A percentile compares a stretch with the other conserved stretches of the same genome.
phyloP scores from a whole-genome alignment of 1,140 invertebrate species.

The Ptiloglossa arizonensis region DNA sequence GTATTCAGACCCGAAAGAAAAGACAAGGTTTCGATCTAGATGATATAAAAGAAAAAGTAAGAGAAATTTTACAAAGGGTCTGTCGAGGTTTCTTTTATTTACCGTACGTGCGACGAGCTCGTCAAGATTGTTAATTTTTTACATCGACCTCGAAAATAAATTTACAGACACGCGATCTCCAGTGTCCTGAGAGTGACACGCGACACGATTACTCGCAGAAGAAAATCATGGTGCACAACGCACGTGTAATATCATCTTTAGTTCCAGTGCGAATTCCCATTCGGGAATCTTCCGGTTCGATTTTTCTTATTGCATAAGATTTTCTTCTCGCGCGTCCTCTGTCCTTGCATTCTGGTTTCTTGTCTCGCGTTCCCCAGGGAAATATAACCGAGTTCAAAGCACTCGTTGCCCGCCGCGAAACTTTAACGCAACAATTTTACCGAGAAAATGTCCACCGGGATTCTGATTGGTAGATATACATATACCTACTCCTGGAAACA shows the following conservation, averaged over 20 bases:
- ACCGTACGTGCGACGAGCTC: too few relatives aligned
- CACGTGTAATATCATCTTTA: conserved; percentile 47
- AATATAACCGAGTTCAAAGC: conserved; percentile 77
- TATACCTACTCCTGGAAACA: too few relatives aligned
- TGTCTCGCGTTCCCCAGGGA: conserved; percentile 71
- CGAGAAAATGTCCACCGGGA: conserved; percentile 73
- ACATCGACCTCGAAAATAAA: too few relatives aligned
- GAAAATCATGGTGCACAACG: neutral
- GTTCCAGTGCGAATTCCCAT: conserved; percentile 63
- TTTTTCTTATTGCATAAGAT: conserved; percentile 66
- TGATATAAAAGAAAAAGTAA: too few relatives aligned
- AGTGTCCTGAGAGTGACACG: too few relatives aligned
- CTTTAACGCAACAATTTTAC: conserved; percentile 75
- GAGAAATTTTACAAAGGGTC: too few relatives aligned
- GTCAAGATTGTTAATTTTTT: too few relatives aligned
- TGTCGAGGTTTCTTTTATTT: too few relatives aligned
- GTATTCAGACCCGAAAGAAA: too few relatives aligned
- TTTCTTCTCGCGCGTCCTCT: conserved; percentile 54
- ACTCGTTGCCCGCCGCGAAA: conserved; percentile 70
- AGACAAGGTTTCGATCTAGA: too few relatives aligned
- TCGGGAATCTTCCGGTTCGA: conserved; percentile 58
- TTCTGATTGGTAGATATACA: conserved; percentile 57
- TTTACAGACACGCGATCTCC: too few relatives aligned
- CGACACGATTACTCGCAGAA: too few relatives aligned
- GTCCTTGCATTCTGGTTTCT: conserved; percentile 63